These are phyloP conservation scores for Criorhina ranunculi DNA, from an alignment of 2,888 invertebrate species.

Conservation along the genomic window DNA sequence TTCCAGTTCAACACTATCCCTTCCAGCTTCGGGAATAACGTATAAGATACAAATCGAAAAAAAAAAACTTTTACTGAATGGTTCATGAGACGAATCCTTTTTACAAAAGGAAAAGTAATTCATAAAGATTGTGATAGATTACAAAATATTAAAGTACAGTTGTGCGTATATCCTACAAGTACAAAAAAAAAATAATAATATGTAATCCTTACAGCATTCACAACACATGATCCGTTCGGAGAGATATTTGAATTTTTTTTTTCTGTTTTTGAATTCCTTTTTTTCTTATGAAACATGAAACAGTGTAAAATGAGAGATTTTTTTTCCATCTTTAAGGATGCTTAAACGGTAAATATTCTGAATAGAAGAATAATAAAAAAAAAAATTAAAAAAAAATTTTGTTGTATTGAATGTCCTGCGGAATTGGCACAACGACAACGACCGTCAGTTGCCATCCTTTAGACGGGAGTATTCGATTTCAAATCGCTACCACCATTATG, in stretches of 20 bases:
- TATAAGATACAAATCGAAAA: not conserved
- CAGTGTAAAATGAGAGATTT: constrained; percentile 47
- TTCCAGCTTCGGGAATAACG: constrained; percentile 6
- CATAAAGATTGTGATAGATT: constrained; percentile 67
- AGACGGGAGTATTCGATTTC: constrained; percentile 84
- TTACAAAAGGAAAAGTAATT: constrained; percentile 34
- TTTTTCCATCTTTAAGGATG: constrained; percentile 28
- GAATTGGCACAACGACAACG: constrained; percentile 66
- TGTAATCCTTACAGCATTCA: constrained; percentile 70
- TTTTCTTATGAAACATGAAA: constrained; percentile 43
- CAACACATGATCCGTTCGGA: constrained; percentile 64
- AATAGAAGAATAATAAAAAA: constrained; percentile 51
- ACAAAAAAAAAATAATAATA: constrained; percentile 35
- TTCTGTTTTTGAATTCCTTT: constrained; percentile 24
- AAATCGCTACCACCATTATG: constrained; percentile 80
- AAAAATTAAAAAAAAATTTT: constrained; percentile 32
- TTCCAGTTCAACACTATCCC: constrained; percentile 23
- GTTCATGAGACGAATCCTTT: constrained; percentile 50
- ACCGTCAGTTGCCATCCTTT: constrained; percentile 56
- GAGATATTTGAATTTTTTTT: constrained; percentile 54
- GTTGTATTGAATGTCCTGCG: constrained; percentile 67
- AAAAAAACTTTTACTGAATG: constrained; percentile 40
- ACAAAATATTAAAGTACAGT: constrained; percentile 73
- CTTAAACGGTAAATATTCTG: constrained; percentile 58
- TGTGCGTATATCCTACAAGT: constrained; percentile 71